A percentile compares a stretch with the other conserved stretches of the same genome.
These are phyloP conservation scores for Dolomedes plantarius DNA, from an alignment of 2,888 invertebrate species.

Conservation along the genomic window DNA sequence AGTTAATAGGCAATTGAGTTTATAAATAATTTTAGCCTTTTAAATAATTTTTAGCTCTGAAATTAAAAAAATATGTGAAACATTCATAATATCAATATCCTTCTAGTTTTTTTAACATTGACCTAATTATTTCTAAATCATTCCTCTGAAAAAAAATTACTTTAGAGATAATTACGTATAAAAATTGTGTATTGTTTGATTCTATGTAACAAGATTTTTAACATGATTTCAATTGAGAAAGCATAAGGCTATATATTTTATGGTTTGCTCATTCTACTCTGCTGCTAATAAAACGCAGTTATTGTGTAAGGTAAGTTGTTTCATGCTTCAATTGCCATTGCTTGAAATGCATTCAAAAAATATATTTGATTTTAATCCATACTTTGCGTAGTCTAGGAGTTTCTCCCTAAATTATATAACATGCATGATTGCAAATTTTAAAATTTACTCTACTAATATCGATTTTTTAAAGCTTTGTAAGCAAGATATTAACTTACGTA, in stretches of 20 bases:
- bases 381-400: slow-evolving; percentile 16
- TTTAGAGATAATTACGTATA: too few relatives aligned
- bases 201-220: background rate
- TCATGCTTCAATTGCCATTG: slow-evolving; percentile 13
- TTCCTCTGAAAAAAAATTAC: too few relatives aligned
- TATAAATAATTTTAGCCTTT: too few relatives aligned
- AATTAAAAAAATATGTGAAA: too few relatives aligned
- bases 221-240: background rate
- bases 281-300: slow-evolving; percentile 38
- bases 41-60: too few relatives aligned
- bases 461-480: slow-evolving; percentile 15
- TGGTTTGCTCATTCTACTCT: slow-evolving; percentile 31
- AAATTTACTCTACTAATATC: background rate
- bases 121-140: too few relatives aligned
- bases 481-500: too few relatives aligned
- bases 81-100: too few relatives aligned
- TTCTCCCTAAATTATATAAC: too few relatives aligned
- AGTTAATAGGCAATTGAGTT: too few relatives aligned
- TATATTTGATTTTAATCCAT: slow-evolving; percentile 7
- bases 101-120: too few relatives aligned
- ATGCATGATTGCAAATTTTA: slow-evolving; percentile 22
- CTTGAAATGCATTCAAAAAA: slow-evolving; percentile 29
- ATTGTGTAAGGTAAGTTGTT: slow-evolving; percentile 60
- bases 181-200: background rate
- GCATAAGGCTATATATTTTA: background rate